These are phyloP conservation scores for human DNA, from an alignment of 2,113 vertebrate genomes.

Conservation along the genomic window GRCh38 chr4:89597001-89597500, in stretches of 20 bases:
- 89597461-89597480: not conserved
- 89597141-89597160: not conserved
- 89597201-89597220: not conserved
- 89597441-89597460: not conserved
- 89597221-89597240: not conserved
- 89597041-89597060: not conserved
- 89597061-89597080: not conserved
- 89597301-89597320: not conserved
- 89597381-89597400: not conserved
- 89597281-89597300: not conserved
- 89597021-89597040: not conserved
- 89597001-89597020: not conserved
- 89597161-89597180: not conserved
- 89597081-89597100: not conserved
- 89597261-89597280: not conserved
- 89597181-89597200: not conserved
- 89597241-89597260: not conserved
- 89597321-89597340: not conserved
- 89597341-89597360: not conserved
- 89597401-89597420: not conserved
- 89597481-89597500: not conserved
- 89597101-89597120: not conserved
- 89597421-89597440: not conserved
- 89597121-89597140: not conserved
- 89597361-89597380: not conserved